Conservation (phyloP, 1,140 invertebrate genomes). For the Drosophila erecta region DNA sequence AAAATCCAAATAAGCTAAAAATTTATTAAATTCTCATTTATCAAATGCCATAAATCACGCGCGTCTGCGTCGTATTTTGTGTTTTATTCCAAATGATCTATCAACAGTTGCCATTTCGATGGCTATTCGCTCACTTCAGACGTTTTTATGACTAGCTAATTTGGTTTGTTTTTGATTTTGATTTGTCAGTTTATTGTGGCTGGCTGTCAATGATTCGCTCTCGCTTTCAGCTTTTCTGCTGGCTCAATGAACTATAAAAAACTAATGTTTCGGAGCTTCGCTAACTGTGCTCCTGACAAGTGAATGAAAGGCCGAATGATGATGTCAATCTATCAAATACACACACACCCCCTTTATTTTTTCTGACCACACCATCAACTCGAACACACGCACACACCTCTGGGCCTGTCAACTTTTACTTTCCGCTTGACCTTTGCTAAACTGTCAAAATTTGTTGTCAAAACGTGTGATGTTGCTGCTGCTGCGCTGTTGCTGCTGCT, state of each 20-base stretch:
- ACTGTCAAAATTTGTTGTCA: constrained; percentile 75
- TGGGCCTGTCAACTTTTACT: constrained; percentile 65
- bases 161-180: constrained; percentile 69
- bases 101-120: constrained; percentile 76
- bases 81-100: constrained; percentile 71
- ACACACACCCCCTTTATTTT: constrained; percentile 1
- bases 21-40: constrained; percentile 83
- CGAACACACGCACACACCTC: constrained; percentile 1
- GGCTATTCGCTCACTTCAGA: constrained; percentile 17
- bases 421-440: constrained; percentile 73
- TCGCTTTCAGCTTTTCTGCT: constrained; percentile 38
- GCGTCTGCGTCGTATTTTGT: constrained; percentile 33
- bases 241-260: constrained; percentile 77
- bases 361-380: constrained; percentile 7
- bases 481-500: constrained; percentile 29
- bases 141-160: constrained; percentile 78
- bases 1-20: constrained; percentile 65
- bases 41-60: constrained; percentile 80
- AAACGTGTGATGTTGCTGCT: constrained; percentile 11
- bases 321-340: constrained; percentile 69
- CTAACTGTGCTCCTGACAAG: constrained; percentile 69
- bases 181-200: constrained; percentile 65
- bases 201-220: constrained; percentile 37
- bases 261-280: constrained; percentile 53
- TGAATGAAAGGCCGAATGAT: constrained; percentile 60